Percentiles rank a stretch among this genome's conserved stretches.
Conservation (phyloP, 2,797 vertebrate genomes). For the Carcharodon carcharias region DNA sequence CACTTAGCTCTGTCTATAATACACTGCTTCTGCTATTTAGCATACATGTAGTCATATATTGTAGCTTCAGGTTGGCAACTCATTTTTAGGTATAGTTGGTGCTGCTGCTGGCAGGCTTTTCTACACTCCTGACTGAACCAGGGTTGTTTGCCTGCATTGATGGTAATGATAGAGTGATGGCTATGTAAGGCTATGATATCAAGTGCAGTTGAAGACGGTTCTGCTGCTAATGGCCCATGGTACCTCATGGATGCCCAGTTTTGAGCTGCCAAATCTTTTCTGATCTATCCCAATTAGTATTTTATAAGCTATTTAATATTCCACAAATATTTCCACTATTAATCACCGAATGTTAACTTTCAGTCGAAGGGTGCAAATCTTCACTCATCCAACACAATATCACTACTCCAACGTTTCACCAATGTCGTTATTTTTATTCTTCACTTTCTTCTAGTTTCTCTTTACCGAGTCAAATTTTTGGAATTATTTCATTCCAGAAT, state of each 20-base stretch:
- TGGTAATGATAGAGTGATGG: too few relatives aligned
- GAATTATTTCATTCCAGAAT: background rate
- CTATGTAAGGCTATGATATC: background rate
- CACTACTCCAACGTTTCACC: background rate
- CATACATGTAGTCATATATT: background rate
- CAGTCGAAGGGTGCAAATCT: background rate
- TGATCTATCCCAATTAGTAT: background rate
- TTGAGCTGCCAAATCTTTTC: background rate
- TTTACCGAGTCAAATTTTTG: background rate
- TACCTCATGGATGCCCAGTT: background rate
- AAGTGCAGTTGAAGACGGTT: background rate
- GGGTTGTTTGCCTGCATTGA: background rate
- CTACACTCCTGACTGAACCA: background rate
- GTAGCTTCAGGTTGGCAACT: background rate
- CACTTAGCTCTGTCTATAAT: too few relatives aligned
- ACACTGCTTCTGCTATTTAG: background rate
- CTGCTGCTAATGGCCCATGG: background rate
- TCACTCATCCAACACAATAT: background rate
- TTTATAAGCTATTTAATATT: background rate
- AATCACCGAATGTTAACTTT: background rate
- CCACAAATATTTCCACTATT: background rate
- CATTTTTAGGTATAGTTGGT: background rate
- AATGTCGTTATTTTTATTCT: background rate
- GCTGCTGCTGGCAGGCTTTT: background rate
- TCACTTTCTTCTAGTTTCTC: background rate